phyloP scores from a whole-genome alignment of 2,113 vertebrate genomes.

The Coptodon rendalli region DNA sequence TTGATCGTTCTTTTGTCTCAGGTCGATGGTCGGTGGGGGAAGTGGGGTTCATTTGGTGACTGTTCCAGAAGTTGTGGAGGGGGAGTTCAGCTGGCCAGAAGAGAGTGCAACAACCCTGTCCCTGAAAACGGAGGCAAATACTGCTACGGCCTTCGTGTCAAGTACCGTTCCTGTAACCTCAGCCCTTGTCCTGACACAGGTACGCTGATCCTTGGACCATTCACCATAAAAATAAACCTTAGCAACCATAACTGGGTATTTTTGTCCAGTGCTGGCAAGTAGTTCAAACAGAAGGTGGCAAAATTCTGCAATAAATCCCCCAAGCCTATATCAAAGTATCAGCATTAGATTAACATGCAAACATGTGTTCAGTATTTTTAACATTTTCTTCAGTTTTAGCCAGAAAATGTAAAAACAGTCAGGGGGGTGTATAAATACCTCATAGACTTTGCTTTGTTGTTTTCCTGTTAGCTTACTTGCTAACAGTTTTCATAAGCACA shows the following conservation, averaged over 20 bases:
- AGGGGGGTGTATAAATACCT: not conserved
- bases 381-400: not conserved
- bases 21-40: slow-evolving; percentile 93
- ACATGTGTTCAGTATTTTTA: not conserved
- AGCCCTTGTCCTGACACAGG: slow-evolving; percentile 80
- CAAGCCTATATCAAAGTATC: not conserved
- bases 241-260: not conserved
- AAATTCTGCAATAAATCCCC: not conserved
- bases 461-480: not conserved
- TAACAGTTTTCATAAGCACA: not conserved
- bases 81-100: slow-evolving; percentile 85
- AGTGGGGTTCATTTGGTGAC: slow-evolving; percentile 82
- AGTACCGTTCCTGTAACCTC: slow-evolving; percentile 89
- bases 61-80: slow-evolving; percentile 88
- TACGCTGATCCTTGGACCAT: slow-evolving; percentile 19
- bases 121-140: slow-evolving; percentile 89
- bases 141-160: slow-evolving; percentile 87
- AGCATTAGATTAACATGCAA: not conserved
- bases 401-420: not conserved
- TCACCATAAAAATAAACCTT: not conserved
- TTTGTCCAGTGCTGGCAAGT: not conserved
- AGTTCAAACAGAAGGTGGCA: not conserved
- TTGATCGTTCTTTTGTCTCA: slow-evolving; percentile 27
- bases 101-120: slow-evolving; percentile 81
- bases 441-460: not conserved